Percentiles rank a stretch among this genome's conserved stretches.
These are phyloP conservation scores for Vespertilio murinus DNA, from an alignment of 2,797 vertebrate species.

Conservation along the genomic window DNA sequence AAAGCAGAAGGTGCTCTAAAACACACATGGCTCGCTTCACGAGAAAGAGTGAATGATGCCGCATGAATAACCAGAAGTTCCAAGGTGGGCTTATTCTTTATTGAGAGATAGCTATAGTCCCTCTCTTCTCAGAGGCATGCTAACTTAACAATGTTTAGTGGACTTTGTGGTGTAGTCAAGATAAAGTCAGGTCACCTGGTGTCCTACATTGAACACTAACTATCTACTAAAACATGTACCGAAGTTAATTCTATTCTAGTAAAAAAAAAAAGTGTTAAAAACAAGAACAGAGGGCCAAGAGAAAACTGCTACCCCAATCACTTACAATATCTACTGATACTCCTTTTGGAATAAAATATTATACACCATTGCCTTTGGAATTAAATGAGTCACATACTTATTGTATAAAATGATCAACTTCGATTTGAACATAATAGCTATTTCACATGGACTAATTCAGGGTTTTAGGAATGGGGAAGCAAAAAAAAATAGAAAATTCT, in stretches of 20 bases:
- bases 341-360: background rate
- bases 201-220: background rate
- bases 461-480: background rate
- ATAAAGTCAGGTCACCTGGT: background rate
- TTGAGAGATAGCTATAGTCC: background rate
- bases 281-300: background rate
- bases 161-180: background rate
- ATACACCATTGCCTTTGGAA: background rate
- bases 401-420: background rate
- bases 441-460: background rate
- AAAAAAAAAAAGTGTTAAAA: constrained; percentile 8
- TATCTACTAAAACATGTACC: background rate
- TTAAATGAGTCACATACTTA: background rate
- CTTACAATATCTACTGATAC: background rate
- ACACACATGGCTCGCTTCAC: background rate
- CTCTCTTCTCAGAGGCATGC: background rate
- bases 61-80: background rate
- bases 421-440: background rate
- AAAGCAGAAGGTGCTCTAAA: background rate
- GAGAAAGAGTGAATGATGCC: background rate
- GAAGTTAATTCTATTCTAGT: background rate
- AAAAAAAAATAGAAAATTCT: constrained; percentile 10
- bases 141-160: background rate
- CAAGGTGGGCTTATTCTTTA: background rate
- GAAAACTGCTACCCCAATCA: background rate